phyloP scores from a whole-genome alignment of 2,797 vertebrate species.

The Lutra lutra region DNA sequence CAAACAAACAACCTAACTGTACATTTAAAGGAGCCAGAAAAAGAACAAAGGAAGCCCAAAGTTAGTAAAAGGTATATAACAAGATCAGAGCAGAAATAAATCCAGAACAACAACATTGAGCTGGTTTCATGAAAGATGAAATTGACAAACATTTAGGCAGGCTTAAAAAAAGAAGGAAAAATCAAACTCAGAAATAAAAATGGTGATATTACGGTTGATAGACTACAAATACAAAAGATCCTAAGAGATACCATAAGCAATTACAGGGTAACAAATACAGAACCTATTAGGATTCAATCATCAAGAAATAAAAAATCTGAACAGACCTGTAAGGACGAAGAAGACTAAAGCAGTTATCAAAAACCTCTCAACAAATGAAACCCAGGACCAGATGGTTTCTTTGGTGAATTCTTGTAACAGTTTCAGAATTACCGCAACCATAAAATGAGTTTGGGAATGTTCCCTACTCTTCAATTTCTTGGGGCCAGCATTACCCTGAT shows the following conservation, averaged over 20 bases:
- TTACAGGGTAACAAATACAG: neutral
- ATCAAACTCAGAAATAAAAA: neutral
- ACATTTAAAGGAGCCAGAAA: neutral
- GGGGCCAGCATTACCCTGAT: neutral
- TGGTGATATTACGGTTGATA: neutral
- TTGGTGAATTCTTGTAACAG: neutral
- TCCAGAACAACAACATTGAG: neutral
- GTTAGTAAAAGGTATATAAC: neutral
- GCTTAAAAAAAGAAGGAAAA: too few species aligned
- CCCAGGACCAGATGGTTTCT: neutral
- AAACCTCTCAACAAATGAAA: neutral
- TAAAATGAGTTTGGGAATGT: neutral
- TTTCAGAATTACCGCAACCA: neutral
- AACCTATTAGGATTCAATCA: neutral
- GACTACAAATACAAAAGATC: neutral
- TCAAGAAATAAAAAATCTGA: neutral
- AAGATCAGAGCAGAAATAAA: neutral
- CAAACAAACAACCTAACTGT: neutral
- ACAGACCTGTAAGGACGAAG: neutral
- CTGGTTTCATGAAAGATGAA: neutral
- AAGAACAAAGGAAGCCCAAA: neutral
- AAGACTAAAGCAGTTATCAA: neutral
- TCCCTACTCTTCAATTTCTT: neutral
- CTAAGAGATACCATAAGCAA: neutral
- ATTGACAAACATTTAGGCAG: neutral